Evolutionary conservation across 2,797 vertebrate genomes (phyloP), one percentile per base, ranked within the genome.

Genomic region (Ibycter americanus): DNA sequence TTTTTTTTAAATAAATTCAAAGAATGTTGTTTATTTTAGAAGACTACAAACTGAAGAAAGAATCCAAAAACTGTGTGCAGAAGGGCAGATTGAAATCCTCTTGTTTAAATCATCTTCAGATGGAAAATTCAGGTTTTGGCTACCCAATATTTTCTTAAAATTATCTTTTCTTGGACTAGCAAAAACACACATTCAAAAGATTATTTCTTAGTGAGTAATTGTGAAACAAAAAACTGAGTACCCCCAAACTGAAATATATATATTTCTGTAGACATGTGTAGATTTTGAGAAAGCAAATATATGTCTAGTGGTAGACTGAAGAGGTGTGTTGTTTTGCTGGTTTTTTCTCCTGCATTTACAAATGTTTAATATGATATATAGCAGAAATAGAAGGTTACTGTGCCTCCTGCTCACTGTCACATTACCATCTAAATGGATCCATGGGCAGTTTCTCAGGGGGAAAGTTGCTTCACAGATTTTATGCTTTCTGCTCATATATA

Each of bases 11-110:
- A 90, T 56, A 55, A 92, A 96, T 92, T 63, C 67, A 77, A 91
- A 85, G 89, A 94, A 96, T 80, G 86, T 34, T 92, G 81, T 89
- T 96, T 96, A 55, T 92, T 91, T 96, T 92, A 89, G 40, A 77
- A 83, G 82, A 80, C 63, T 73, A 77, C n/a, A 83, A 36, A 40
- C 38, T 93, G 81, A 89, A 94, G 78, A 67, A 96, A 87, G 44
- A 95, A 87, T 87, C 73, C 34, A 22, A 68, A 96, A 79, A 73
- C 52, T 80, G 12, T 36, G 22, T 70, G 26, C 70, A 83, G 47
- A 79, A 83, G 47, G 42, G 63, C 15, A 3, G 67, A 73, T 15
- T 83, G 55, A 77, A 96, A 83, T 62, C 47, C 27, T 77, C 34
- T 59, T 63, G 3, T 49, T 92, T 62, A 63, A 85, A 65, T 26